phyloP scores from a whole-genome alignment of 2,797 vertebrate genomes.

The Acrossocheilus wenchowensis region DNA sequence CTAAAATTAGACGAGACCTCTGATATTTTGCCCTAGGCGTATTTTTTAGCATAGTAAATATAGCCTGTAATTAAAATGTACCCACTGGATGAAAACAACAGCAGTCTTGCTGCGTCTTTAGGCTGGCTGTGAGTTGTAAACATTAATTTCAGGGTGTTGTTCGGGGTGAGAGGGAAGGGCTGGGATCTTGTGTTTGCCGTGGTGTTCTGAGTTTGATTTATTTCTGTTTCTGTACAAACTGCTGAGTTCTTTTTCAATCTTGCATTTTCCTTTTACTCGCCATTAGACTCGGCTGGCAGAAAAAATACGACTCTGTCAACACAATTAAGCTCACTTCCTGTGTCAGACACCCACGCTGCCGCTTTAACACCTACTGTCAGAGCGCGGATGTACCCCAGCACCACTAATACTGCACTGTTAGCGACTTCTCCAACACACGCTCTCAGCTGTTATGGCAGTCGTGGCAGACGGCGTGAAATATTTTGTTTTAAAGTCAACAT shows the following conservation, averaged over 20 bases:
- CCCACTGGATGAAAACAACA: slow-evolving; percentile 74
- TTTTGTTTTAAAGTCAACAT: slow-evolving; percentile 20
- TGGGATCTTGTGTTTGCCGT: slow-evolving; percentile 7
- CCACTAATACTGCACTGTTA: slow-evolving; percentile 39
- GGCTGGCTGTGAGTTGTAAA: slow-evolving; percentile 73
- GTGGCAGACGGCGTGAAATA: slow-evolving; percentile 27
- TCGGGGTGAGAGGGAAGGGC: slow-evolving; percentile 27
- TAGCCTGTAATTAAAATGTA: slow-evolving; percentile 82
- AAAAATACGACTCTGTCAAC: slow-evolving; percentile 56
- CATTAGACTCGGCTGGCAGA: slow-evolving; percentile 38
- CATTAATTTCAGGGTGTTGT: slow-evolving; percentile 77
- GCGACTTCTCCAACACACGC: slow-evolving; percentile 14
- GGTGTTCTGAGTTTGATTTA: neutral
- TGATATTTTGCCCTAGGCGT: slow-evolving; percentile 75
- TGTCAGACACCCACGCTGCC: slow-evolving; percentile 57
- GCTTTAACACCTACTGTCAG: slow-evolving; percentile 56
- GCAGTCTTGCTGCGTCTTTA: slow-evolving; percentile 67
- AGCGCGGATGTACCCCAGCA: slow-evolving; percentile 3
- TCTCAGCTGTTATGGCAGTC: slow-evolving; percentile 42
- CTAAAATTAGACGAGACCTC: slow-evolving; percentile 74
- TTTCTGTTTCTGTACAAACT: neutral
- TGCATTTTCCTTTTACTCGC: slow-evolving; percentile 32
- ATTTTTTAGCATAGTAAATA: slow-evolving; percentile 75
- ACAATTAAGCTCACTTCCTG: slow-evolving; percentile 58
- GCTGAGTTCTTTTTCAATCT: neutral